phyloP scores from a whole-genome alignment of 2,797 vertebrate genomes.

The Pempheris klunzingeri region DNA sequence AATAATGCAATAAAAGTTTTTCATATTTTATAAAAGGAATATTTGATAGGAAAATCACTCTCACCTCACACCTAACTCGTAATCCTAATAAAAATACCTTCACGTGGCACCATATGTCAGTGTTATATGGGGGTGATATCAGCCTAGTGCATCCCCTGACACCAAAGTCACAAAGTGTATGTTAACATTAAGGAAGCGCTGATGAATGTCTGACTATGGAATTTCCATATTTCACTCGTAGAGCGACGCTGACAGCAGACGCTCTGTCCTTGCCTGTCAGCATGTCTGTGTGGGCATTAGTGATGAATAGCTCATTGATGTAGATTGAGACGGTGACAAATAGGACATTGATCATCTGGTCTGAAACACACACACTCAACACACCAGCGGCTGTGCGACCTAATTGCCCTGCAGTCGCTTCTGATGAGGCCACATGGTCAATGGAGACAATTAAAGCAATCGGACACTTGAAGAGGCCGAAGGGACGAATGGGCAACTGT shows the following conservation, averaged over 20 bases:
- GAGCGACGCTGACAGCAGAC: slow-evolving; percentile 27
- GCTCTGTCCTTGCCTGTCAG: slow-evolving; percentile 57
- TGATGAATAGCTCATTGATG: slow-evolving; percentile 75
- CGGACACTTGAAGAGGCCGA: slow-evolving; percentile 55
- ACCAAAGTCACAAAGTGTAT: slow-evolving; percentile 23
- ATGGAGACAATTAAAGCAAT: slow-evolving; percentile 46
- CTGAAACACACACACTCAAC: slow-evolving; percentile 42
- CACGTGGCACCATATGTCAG: slow-evolving; percentile 6
- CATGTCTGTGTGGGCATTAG: slow-evolving; percentile 31
- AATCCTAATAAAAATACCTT: slow-evolving; percentile 8
- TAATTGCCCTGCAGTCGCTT: slow-evolving; percentile 55
- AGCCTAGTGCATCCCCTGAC: slow-evolving; percentile 1
- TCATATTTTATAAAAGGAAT: background rate
- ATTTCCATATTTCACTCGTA: slow-evolving; percentile 42
- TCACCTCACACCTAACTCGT: background rate
- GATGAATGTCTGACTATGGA: slow-evolving; percentile 44
- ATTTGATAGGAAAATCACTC: background rate
- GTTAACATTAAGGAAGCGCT: slow-evolving; percentile 15
- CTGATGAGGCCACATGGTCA: slow-evolving; percentile 42
- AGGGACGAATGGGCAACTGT: slow-evolving; percentile 22
- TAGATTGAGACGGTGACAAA: slow-evolving; percentile 63
- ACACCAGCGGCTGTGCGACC: slow-evolving; percentile 58
- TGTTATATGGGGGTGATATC: background rate
- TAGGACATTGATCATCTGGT: slow-evolving; percentile 74
- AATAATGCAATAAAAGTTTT: background rate